Conservation (phyloP, 2,888 invertebrate species). For the Sinopyrophorus schimmeli region DNA sequence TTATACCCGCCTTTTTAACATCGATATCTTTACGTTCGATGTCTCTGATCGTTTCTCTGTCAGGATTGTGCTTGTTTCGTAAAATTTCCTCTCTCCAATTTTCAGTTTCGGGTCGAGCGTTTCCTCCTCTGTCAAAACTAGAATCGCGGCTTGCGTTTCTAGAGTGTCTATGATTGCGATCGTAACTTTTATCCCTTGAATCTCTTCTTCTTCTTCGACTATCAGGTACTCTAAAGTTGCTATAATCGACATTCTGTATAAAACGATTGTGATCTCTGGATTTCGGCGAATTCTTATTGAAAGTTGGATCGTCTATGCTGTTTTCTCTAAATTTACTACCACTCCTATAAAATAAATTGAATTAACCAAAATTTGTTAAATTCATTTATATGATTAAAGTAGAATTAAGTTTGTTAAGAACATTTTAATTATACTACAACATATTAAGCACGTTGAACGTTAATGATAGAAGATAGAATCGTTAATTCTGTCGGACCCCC, state of each 20-base stretch:
- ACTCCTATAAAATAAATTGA: constrained; percentile 41
- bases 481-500: too few species aligned
- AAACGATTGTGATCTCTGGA: constrained; percentile 26
- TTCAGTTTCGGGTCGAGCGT: constrained; percentile 45
- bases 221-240: constrained; percentile 48
- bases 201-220: constrained; percentile 34
- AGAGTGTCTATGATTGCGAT: too few species aligned
- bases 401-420: too few species aligned
- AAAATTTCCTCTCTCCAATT: constrained; percentile 54
- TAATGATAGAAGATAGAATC: too few species aligned
- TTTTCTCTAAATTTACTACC: constrained; percentile 46
- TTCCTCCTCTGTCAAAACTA: constrained; percentile 47
- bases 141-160: constrained; percentile 46
- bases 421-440: too few species aligned
- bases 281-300: constrained; percentile 7
- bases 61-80: constrained; percentile 40
- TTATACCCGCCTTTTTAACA: constrained; percentile 46
- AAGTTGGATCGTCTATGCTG: constrained; percentile 37
- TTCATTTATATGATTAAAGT: too few species aligned
- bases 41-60: constrained; percentile 34
- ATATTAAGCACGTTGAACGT: too few species aligned
- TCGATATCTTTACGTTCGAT: constrained; percentile 35
- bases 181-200: constrained; percentile 37
- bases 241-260: constrained; percentile 43
- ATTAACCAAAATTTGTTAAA: too few species aligned